These are phyloP conservation scores for Opisthocomus hoazin DNA, from an alignment of 2,113 vertebrate genomes.

Conservation along the genomic window DNA sequence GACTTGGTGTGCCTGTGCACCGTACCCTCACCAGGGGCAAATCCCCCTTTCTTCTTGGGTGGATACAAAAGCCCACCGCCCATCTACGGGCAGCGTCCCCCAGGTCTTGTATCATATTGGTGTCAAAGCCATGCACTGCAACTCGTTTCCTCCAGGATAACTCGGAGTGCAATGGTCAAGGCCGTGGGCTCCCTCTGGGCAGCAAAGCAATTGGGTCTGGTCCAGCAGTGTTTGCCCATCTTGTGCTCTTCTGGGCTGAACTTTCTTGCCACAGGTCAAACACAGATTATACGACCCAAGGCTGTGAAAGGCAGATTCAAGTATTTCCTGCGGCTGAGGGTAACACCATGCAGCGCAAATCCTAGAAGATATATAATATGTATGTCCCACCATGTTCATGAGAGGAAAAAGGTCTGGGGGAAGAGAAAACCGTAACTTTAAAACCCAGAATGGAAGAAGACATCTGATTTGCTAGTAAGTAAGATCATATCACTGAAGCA, in stretches of 20 bases:
- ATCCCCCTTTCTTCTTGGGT: background rate
- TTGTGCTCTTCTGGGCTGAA: background rate
- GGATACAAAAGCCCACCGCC: rapidly evolving
- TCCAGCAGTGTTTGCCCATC: background rate
- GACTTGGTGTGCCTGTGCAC: too few relatives aligned
- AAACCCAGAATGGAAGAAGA: background rate
- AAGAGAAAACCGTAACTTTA: background rate
- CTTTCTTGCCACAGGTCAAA: background rate
- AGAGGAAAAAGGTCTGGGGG: background rate
- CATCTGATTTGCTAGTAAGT: background rate
- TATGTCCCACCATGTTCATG: background rate
- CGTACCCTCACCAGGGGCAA: rapidly evolving
- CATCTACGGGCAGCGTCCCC: background rate
- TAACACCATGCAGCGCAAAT: background rate
- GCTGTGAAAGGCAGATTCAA: background rate
- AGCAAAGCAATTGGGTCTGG: background rate
- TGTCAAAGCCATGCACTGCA: rapidly evolving
- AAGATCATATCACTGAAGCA: background rate
- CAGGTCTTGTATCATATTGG: rapidly evolving
- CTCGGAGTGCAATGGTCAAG: rapidly evolving
- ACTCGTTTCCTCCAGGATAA: background rate
- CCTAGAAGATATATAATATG: background rate
- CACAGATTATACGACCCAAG: background rate
- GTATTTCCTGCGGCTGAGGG: background rate
- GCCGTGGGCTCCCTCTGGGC: background rate